Evolutionary conservation across 2,888 invertebrate species (phyloP), one percentile per base, ranked within the genome.

Genomic region (Rosalia funebris): DNA sequence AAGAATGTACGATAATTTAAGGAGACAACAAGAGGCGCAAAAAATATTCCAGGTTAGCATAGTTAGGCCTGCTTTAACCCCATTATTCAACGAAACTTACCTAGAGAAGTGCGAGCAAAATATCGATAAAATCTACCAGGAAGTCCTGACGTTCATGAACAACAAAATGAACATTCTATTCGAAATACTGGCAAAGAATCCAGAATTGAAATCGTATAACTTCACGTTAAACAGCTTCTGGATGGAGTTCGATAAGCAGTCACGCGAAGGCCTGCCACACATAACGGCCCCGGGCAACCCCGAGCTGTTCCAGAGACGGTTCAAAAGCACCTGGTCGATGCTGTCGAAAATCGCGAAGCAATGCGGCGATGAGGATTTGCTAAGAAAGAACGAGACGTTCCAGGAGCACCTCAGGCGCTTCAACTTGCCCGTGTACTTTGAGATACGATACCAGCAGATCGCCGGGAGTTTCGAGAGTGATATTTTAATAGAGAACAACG

Each of bases 391-490:
- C 74, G 80, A 86, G 1, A 89, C 91, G 65, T 95, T 92, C 75
- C 88, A 88, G 73, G 89, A 95, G 76, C 87, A 93, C 59, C 71
- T 80, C 69, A 88, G 89, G 66, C 89, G 93, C 71, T 98, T 96
- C 93, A 97, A 96, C 82, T 84, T 97, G 48, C 93, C 95, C 9
- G 96, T 98, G n/a, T 98, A 98, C 82, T 97, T 95, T 80, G 96
- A 97, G 83, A 93, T 95, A 69, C 87, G 95, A 68, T 96, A 95
- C 83, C 96, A 96, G 84, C 94, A 96, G 83, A 93, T 97, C 77
- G 95, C 93, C 53, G 91, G 91, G 69, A 83, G 81, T 36, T 81
- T 87, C 65, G 87, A 88, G 77, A 79, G 77, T 42, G 78, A 83
- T 42, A 77, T 84, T 19, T 58, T 71, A 10, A 71, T 74, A 45